These are phyloP conservation scores for Cephalopholis sonnerati DNA, from an alignment of 2,113 vertebrate genomes.

Conservation along the genomic window DNA sequence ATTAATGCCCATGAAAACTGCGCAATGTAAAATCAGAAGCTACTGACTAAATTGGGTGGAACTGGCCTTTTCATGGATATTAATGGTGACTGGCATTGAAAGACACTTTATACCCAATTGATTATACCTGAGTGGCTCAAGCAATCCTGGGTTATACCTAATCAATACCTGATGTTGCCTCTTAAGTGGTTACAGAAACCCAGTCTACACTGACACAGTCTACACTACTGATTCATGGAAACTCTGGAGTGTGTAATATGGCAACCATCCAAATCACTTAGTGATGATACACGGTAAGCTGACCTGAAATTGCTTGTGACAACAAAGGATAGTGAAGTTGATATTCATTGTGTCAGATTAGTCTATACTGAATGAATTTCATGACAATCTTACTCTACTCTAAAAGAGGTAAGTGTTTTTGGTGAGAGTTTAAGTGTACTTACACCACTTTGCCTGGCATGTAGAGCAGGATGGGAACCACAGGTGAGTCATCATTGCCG, in stretches of 20 bases:
- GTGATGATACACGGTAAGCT: slow-evolving; percentile 39
- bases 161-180: slow-evolving; percentile 54
- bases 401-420: neutral
- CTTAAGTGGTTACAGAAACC: slow-evolving; percentile 62
- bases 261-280: slow-evolving; percentile 51
- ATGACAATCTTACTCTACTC: neutral
- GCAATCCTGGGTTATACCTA: slow-evolving; percentile 25
- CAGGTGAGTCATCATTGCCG: slow-evolving; percentile 90
- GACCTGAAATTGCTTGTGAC: slow-evolving; percentile 33
- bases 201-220: slow-evolving; percentile 21
- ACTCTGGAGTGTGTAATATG: slow-evolving; percentile 53
- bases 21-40: slow-evolving; percentile 15
- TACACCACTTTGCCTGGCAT: slow-evolving; percentile 96
- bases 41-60: neutral
- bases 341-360: slow-evolving; percentile 9
- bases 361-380: neutral
- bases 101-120: slow-evolving; percentile 53
- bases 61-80: slow-evolving; percentile 26
- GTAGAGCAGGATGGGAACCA: slow-evolving; percentile 93
- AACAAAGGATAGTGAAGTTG: neutral
- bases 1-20: neutral
- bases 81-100: slow-evolving; percentile 38
- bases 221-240: slow-evolving; percentile 66
- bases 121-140: slow-evolving; percentile 56
- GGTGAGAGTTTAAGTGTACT: slow-evolving; percentile 70